Evolutionary conservation across 2,113 vertebrate species (phyloP).

Genomic region (Thamnaconus septentrionalis): DNA sequence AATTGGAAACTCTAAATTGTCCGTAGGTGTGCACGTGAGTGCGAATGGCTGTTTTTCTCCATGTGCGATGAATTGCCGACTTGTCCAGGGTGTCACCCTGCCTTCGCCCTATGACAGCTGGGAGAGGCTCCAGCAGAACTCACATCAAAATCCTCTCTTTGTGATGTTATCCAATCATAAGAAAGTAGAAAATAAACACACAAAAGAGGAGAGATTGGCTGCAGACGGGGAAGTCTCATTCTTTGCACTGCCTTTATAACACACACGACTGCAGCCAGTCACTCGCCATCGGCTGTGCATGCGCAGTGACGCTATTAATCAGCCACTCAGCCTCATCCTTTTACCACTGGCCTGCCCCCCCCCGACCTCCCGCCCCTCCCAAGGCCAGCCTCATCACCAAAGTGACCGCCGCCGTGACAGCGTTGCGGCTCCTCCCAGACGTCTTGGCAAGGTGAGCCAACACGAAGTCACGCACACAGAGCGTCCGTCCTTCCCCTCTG

Average conservation of each 20-base stretch:
- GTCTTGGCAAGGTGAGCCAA: conserved; percentile 54
- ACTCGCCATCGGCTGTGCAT: conserved; percentile 11
- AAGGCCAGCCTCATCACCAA: conserved; percentile 39
- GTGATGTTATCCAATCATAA: conserved; percentile 28
- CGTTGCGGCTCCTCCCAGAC: conserved; percentile 38
- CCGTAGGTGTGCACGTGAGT: no score
- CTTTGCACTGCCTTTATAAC: conserved; percentile 28
- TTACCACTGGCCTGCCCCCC: conserved; percentile 14
- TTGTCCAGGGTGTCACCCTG: no score
- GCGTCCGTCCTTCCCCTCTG: conserved; percentile 10
- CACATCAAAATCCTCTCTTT: conserved; percentile 4
- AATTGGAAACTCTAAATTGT: no score
- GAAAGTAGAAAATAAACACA: neutral
- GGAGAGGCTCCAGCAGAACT: no score
- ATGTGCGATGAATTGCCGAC: no score
- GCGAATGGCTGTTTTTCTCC: no score
- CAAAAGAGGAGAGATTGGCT: conserved; percentile 17
- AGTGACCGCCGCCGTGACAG: no score
- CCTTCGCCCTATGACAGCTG: no score
- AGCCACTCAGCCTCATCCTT: conserved; percentile 46
- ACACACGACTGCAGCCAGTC: neutral
- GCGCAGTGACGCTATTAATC: conserved; percentile 55
- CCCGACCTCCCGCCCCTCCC: conserved; percentile 37
- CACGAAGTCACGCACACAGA: conserved; percentile 4
- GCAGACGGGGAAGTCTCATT: conserved; percentile 30